Base-by-base conservation (phyloP, 2,888 invertebrate species). In the Ophioninae sp. region DNA sequence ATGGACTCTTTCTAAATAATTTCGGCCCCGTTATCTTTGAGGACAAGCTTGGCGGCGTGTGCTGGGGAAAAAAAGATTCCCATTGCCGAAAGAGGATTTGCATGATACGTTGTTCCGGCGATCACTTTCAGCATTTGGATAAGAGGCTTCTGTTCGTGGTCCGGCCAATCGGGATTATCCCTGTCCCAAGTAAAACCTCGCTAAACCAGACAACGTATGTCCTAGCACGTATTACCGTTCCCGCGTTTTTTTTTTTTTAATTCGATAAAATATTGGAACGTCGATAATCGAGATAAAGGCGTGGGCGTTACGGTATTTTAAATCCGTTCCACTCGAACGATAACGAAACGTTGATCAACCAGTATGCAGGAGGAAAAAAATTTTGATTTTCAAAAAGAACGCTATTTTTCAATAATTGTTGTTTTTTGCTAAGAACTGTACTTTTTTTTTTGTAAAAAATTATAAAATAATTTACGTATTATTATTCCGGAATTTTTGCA, bases 131-230 rank as follows among this genome's bases (percentile, higher is more conserved):
- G 20, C 8, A 41, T 7, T 39, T 21, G 6, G 59, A 41, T 44
- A 23, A 23, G 41, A 61, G n/a, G 23, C 41, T 73, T 39, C 39
- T 67, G 37, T 10, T 44, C 68, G 59, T 6, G 37, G 20, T 77
- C 41, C 41, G 21, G 5, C 39, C 37, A 65, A 72, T 59, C 21
- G 61, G 73, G 69, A 70, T 81, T 65, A 76, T 81, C 67, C 39
- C 50, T 39, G 17, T 67, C 39, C 17, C 70, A 8, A 23, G 41
- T 61, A 8, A 61, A 21, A 39, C 77, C 50, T 20, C 62, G 20
- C 77, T 81, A 81, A 81, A 68, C 73, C 77, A 10, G 10, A 23
- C 56, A 39, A 21, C 50, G 59, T 57, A 68, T 81, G 77, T 62
- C 37, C 17, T 21, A 70, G 59, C 81, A 81, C 81, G 81, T 70